Evolutionary conservation across 2,888 invertebrate species (phyloP), one percentile per base, ranked within the genome.

Genomic region (Pediacus dermestoides): DNA sequence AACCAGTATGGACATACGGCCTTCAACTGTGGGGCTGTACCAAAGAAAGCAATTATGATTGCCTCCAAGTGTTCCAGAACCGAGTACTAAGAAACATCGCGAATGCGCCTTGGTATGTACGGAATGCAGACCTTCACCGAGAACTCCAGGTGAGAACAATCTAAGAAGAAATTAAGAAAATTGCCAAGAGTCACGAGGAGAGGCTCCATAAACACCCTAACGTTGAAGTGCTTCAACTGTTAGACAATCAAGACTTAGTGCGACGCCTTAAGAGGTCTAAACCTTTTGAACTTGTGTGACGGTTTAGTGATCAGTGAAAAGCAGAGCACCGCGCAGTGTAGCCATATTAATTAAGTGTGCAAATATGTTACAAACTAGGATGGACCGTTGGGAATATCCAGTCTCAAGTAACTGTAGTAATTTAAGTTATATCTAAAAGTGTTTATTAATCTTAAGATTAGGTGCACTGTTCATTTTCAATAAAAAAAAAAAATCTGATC

Each of bases 141-240:
- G 39, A 44, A 30, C 13, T 47, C 15, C 30, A 33, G 11, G 39
- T 47, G 23, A 37, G 36, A 8, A 37, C 37, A 1, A 34, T 45
- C 34, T 25, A n/a, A 6, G 12, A 38, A 28, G 28, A 36, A n/a
- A 48, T 41, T 9, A 13, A 3, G 7, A 46, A 39, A 34, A 39
- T 44, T 14, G 44, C 40, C 32, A 41, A 25, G 34, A 42, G 34
- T 22, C 46, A 49, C 12, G 36, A 48, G 36, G 23, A 48, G 16
- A 18, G 45, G 30, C 37, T 48, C 9, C 46, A 35, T 28, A 18
- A 46, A 10, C 40, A 48, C 27, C 30, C 35, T n/a, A 44, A 46
- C 16, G 35, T 40, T 13, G 39, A 45, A 11, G 39, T 32, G 13
- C 23, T 45, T 35, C 48, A 45, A 36, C 34, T 48, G 30, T 35